Base-by-base conservation (phyloP, 2,797 vertebrate species). In the Discoglossus pictus region DNA sequence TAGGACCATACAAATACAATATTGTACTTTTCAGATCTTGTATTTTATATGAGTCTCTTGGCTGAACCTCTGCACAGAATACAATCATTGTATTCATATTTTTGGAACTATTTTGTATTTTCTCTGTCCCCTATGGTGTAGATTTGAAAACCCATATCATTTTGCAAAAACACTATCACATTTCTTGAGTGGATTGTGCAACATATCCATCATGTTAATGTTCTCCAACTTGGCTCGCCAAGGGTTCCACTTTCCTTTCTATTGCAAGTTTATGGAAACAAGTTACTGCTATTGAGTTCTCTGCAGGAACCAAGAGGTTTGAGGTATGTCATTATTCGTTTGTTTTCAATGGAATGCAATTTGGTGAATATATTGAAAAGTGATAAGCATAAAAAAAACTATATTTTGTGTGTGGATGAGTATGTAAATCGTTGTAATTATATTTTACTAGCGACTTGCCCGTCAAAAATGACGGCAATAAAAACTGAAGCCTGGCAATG, bases 181-280 rank as follows among this genome's bases (percentile, higher is more conserved):
- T 54, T 53, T 55, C 51, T 68, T 48, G 59, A 70, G 67, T 48
- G 51, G 43, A 56, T 48, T 55, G 35, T 56, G 59, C 42, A 70
- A 70, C 23, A 56, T 55, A 55, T 56, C 55, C 59, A 70, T 70
- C 59, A 70, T 40, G 53, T 62, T 70, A 70, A 70, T 70, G 46
- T 17, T 47, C 47, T 63, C 51, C 67, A 62, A 55, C 35, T 20
- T 12, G 24, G 67, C 67, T 55, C 67, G 34, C 59, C 50, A 13
- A 62, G 67, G 51, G 34, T 42, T 63, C 67, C 31, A 62, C 59
- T 70, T 70, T 62, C 18, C 59, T 62, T 34, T 63, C 42, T 69
- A 38, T 63, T 60, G 25, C 56, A 47, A 70, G 36, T 55, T 20
- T 62, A 63, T 62, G 42, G 51, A 63, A 61, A 62, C 34, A 63